Base-by-base conservation (phyloP, 2,797 vertebrate species). In the Enteromius fasciolatus region DNA sequence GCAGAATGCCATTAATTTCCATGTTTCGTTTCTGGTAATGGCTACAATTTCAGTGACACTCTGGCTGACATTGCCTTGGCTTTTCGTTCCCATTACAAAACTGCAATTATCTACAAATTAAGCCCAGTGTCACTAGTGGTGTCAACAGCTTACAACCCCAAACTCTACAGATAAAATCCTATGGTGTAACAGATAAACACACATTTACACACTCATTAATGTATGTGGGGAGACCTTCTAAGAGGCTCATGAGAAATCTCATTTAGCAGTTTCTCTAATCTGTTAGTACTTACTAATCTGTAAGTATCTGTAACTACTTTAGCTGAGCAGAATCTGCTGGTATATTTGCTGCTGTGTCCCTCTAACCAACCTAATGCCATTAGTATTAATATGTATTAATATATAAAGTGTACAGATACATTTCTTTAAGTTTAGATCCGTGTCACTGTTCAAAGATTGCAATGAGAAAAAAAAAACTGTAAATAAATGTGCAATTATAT, bases 21-120 rank as follows among this genome's bases (percentile, higher is more conserved):
- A 80, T 77, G 81, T 86, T 80, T 70, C 54, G 25, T 64, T 64
- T 64, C 76, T 76, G 36, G 23, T 72, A 86, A 83, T 80, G 81
- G 81, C 66, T 80, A 69, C 72, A 80, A 80, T 83, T 80, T 80
- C 57, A 76, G 14, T 80, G 81, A 80, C 81, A 86, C 54, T 66
- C 54, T 28, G 17, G 70, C 52, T 82, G 84, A 79, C 61, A 82
- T 75, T 50, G 70, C 52, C 15, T 73, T 74, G 77, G 67, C 72
- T 70, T 57, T 72, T 80, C 18, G 3, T 76, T 76, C 81, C 78
- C 64, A 76, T 69, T 64, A 66, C 68, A 76, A 79, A n/a, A 79
- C 81, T n/a, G 81, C 72, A 86, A 86, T 86, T 86, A 86, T 77
- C 77, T 59, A 69, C 77, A 77, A 86, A 83, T 86, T 72, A 86